phyloP scores from a whole-genome alignment of 35 echinoderm and acorn worm genomes.

The Patiria miniata region DNA sequence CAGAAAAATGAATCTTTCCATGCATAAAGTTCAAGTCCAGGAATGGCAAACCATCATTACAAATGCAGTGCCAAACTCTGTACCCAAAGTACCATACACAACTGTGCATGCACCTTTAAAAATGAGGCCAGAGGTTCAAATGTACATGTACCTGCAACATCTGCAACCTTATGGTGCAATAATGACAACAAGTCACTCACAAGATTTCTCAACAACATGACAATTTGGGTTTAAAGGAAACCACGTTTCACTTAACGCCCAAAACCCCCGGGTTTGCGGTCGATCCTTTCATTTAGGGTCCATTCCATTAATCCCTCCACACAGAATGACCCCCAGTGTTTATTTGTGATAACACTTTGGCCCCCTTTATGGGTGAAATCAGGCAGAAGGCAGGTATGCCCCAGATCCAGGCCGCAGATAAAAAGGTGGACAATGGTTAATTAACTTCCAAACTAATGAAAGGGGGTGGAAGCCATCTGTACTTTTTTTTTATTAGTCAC shows the following conservation, averaged over 20 bases:
- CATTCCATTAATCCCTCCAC: neutral
- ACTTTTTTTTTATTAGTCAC: neutral
- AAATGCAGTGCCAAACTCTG: too few species aligned
- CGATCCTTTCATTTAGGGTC: neutral
- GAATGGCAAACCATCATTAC: too few species aligned
- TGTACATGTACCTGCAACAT: neutral
- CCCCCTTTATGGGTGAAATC: neutral
- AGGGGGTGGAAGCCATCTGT: neutral
- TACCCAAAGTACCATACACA: too few species aligned
- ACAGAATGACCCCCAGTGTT: slow-evolving; percentile 6
- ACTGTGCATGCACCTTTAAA: too few species aligned
- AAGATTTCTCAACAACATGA: too few species aligned
- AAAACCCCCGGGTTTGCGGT: neutral
- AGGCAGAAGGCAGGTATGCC: slow-evolving; percentile 17
- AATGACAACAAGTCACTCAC: neutral
- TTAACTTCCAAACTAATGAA: slow-evolving; percentile 10
- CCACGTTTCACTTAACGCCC: neutral
- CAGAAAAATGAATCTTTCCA: too few species aligned
- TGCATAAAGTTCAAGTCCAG: too few species aligned
- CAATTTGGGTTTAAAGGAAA: neutral
- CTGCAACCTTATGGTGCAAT: neutral
- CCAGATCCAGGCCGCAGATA: neutral
- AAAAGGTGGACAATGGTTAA: slow-evolving; percentile 8
- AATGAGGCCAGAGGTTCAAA: too few species aligned
- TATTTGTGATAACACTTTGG: slow-evolving; percentile 24